Evolutionary conservation across 2,797 vertebrate genomes (phyloP), one percentile per base, ranked within the genome.

Genomic region (Neosilurus mollespiculum): DNA sequence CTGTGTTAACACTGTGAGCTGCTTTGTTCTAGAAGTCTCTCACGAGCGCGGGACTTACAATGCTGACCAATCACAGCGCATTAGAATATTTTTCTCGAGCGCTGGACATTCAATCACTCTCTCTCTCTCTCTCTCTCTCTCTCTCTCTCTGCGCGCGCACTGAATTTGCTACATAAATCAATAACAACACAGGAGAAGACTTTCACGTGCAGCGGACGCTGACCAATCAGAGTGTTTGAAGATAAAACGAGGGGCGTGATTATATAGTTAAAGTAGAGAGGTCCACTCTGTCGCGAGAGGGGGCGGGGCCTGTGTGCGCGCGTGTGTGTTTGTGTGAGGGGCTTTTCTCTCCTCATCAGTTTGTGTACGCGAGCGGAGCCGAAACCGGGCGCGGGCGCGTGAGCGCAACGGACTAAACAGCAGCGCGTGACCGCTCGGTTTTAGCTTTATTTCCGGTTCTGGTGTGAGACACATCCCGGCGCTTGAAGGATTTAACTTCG

Each of bases 171-270:
- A 43, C 43, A 5, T 59, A 9, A 43, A 62, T 37, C 58, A 78
- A 78, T 78, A 78, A 53, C 15, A 24, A 51, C 76, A 53, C 11
- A 3, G 56, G 76, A 64, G 58, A 16, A n/a, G 18, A 49, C 22
- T 2, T 65, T 78, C 59, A 78, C 77, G 59, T 64, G 76, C 76
- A 51, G 59, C 22, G n/a, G 34, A 24, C 26, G 24, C 76, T 49
- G 77, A 22, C 77, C 61, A 79, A 79, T 65, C 61, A 8, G n/a
- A 79, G 77, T 11, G 62, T 12, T 61, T 30, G 15, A 79, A 79
- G 61, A 79, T 30, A 53, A 65, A 53, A 24, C 43, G n/a, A 79
- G 9, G 61, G 77, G 61, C 24, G 77, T 79, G 61, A 16, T 11
- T 76, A 76, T 12, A 34, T 54, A 3, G 5, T 22, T 22, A n/a